Evolutionary conservation across 2,113 vertebrate genomes (phyloP), one percentile per base, ranked within the genome.

Genomic region (Rutilus rutilus): DNA sequence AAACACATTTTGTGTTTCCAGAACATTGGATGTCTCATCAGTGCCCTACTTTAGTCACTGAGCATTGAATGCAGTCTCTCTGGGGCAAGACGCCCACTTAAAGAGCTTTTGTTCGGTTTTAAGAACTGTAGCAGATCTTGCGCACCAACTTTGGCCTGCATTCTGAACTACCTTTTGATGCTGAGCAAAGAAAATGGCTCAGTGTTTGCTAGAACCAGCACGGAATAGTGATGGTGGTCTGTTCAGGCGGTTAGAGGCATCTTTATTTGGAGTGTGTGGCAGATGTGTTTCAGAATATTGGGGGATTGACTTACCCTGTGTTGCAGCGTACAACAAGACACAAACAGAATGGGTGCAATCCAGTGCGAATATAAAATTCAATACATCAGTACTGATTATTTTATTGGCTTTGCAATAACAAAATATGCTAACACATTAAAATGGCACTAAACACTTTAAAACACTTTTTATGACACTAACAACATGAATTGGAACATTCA

Each of bases 1-100:
- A 50, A 71, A 82, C 74, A 64, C n/a, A 74, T 71, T 85, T 78
- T 50, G 50, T 52, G 73, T 80, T 52, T 47, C 39, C 74, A 50
- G 60, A 78, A 73, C 25, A 54, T 45, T 78, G 71, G 42, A 54
- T 45, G 83, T 57, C 79, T 87, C 90, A 84, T 79, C 79, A n/a
- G 52, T 88, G 89, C 80, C 89, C 86, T 69, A 85, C 81, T 88
- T 52, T 92, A 88, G 60, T 62, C 86, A 86, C 57, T 42, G 47
- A 90, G 82, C 82, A 74, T 59, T 79, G 75, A 88, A 82, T 60
- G 73, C 50, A 69, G 47, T 85, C 85, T 83, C 69, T 15, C 36
- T 45, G 80, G 57, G 67, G 78, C 62, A 23, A 84, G 64, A 33
- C n/a, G 21, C 62, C 80, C 67, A 88, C 39, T 27, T 78, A 10